These are phyloP conservation scores for Drosophila parvula DNA, from an alignment of 1,140 invertebrate species.

Conservation along the genomic window DNA sequence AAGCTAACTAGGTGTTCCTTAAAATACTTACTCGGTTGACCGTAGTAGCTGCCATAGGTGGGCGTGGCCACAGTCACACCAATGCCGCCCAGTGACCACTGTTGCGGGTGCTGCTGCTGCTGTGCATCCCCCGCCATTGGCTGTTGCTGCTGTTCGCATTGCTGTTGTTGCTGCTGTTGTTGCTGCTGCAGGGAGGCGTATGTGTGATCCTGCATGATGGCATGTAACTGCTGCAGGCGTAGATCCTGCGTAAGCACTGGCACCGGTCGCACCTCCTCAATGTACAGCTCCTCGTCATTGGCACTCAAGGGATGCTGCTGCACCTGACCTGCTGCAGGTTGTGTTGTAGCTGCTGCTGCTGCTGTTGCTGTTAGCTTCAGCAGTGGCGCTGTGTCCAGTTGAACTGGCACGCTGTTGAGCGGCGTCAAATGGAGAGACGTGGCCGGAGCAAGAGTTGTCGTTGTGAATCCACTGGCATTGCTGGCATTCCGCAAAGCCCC, in stretches of 20 bases:
- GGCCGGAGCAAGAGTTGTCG: constrained; percentile 18
- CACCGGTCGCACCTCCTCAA: constrained; percentile 83
- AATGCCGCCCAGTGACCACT: constrained; percentile 79
- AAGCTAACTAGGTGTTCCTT: neutral
- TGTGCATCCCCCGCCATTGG: constrained; percentile 11
- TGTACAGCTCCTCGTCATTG: constrained; percentile 78
- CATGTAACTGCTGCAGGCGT: constrained; percentile 84
- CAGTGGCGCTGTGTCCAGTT: constrained; percentile 24
- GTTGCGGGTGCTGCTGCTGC: constrained; percentile 53
- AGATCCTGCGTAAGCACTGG: constrained; percentile 85
- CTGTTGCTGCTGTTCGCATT: constrained; percentile 30
- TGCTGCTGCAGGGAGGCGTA: constrained; percentile 87
- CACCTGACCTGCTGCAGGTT: neutral
- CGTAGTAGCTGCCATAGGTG: constrained; percentile 55
- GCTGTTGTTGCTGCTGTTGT: constrained; percentile 83
- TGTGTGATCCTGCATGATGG: constrained; percentile 92
- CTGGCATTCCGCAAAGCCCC: constrained; percentile 24
- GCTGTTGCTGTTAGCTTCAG: constrained; percentile 24
- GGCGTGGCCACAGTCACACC: constrained; percentile 61
- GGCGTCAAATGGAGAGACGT: constrained; percentile 38
- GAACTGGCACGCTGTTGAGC: constrained; percentile 30
- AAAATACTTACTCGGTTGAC: constrained; percentile 68
- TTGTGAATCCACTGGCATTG: constrained; percentile 26
- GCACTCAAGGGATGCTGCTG: constrained; percentile 14
- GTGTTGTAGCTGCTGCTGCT: constrained; percentile 6